Evolutionary conservation across 1,140 invertebrate species (phyloP).

Genomic region (Tachypleus tridentatus): DNA sequence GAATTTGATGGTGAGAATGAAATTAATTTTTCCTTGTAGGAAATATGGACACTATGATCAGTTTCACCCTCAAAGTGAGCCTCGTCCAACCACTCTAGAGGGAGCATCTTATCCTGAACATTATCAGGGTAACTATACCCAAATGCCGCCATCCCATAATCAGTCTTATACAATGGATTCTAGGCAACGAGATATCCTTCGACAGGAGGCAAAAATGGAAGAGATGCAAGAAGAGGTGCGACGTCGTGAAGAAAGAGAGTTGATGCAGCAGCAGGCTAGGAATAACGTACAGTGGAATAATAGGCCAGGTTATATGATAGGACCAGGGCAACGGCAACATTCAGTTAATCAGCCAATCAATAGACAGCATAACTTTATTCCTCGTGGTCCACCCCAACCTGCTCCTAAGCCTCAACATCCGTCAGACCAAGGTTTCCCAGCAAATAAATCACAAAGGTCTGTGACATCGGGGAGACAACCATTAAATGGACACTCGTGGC

Average conservation of each 20-base stretch:
- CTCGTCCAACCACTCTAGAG: not conserved
- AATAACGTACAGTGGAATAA: too few relatives aligned
- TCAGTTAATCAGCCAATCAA: constrained; percentile 28
- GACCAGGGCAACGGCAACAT: constrained; percentile 17
- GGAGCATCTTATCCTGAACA: not conserved
- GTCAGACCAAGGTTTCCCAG: not conserved
- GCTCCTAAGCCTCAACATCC: constrained; percentile 21
- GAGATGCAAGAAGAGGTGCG: constrained; percentile 70
- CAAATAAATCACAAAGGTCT: too few relatives aligned
- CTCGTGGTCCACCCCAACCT: constrained; percentile 10
- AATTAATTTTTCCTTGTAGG: too few relatives aligned
- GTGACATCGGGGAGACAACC: too few relatives aligned
- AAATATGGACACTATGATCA: too few relatives aligned
- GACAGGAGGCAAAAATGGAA: constrained; percentile 61
- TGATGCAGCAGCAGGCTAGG: too few relatives aligned
- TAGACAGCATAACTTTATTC: constrained; percentile 26
- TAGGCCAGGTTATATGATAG: too few relatives aligned
- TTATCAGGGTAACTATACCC: not conserved
- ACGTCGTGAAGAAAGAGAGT: constrained; percentile 47
- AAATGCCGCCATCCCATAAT: not conserved
- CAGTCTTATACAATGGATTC: constrained; percentile 7
- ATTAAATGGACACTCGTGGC: not conserved
- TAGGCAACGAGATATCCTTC: constrained; percentile 40
- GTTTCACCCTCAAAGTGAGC: too few relatives aligned
- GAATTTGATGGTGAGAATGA: too few relatives aligned